These are phyloP conservation scores for Solenodon paradoxus DNA, from an alignment of 2,113 vertebrate genomes.

Conservation along the genomic window DNA sequence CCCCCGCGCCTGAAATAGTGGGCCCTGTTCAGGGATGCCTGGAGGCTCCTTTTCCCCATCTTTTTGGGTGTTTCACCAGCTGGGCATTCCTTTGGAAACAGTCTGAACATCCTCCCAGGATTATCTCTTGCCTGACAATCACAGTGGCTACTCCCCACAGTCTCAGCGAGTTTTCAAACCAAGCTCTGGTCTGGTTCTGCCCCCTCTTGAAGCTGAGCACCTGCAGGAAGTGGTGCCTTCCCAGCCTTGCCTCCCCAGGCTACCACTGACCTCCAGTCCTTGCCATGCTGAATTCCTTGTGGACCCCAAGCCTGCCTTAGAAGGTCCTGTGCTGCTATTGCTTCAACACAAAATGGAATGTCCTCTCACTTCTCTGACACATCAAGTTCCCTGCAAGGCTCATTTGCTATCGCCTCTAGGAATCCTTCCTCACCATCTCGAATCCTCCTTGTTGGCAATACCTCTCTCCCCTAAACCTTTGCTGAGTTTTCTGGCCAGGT, in stretches of 20 bases:
- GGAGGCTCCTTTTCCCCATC: not conserved
- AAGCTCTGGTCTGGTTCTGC: not conserved
- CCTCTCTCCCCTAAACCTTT: not conserved
- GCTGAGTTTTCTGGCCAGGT: not conserved
- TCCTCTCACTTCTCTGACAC: not conserved
- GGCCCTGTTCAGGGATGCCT: not conserved
- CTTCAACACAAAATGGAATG: not conserved
- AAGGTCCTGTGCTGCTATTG: not conserved
- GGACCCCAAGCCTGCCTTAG: not conserved
- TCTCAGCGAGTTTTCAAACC: not conserved
- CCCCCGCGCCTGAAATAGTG: not conserved
- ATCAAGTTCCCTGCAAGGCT: not conserved
- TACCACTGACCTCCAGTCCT: not conserved
- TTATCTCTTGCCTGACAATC: not conserved
- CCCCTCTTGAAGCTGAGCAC: not conserved
- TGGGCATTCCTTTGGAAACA: constrained; percentile 59
- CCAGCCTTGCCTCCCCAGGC: not conserved
- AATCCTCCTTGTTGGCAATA: not conserved
- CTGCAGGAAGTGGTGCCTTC: not conserved
- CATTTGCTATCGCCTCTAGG: not conserved
- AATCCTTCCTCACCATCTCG: not conserved
- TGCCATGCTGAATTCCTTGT: not conserved
- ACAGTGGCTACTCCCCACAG: not conserved
- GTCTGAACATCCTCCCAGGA: constrained; percentile 56
- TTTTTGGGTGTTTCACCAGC: constrained; percentile 46